Evolutionary conservation across 2,797 vertebrate species (phyloP), one percentile per base, ranked within the genome.

Genomic region (Prionace glauca): DNA sequence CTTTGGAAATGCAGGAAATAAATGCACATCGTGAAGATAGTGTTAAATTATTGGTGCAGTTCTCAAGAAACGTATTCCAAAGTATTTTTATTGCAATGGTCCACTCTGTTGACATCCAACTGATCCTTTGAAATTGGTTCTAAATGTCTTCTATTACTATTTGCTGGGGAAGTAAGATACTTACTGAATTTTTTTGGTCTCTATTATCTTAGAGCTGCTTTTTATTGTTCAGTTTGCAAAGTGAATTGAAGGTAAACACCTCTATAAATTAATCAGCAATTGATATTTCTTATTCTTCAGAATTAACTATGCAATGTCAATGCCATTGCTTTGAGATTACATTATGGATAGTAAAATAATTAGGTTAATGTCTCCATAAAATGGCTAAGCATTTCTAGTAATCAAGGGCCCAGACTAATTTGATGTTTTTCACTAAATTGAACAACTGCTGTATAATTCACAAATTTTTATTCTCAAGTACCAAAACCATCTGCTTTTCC

Each of bases 1-100:
- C 26, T 56, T 24, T 5, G n/a, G 5, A 24, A 32, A 41, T 67
- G 18, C 62, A 69, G 41, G 62, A 92, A 41, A 71, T 93, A 69
- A 67, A 9, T 45, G 3, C 65, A 93, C 9, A 41, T 67, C 67
- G 45, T 36, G 71, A 69, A 71, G 41, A 20, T 71, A n/a, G 32
- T 90, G 56, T 90, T 65, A 65, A 91, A 91, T 91, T 90, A 90
- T 90, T 69, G 50, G 67, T 45, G 65, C 36, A 94, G n/a, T 18
- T 94, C 71, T 72, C 67, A 45, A 94, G 26, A 22, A 41, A 69
- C 12, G 45, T 94, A 94, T 72, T 94, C 69, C 67, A 71, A 71
- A 93, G 22, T 12, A 71, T 50, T 94, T 94, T 94, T 94, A 72
- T 94, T 65, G 62, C 32, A 36, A 29, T 67, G 1, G 29, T 45